These are phyloP conservation scores for Xanthostigma xanthostigma DNA, from an alignment of 2,888 invertebrate species.

Conservation along the genomic window DNA sequence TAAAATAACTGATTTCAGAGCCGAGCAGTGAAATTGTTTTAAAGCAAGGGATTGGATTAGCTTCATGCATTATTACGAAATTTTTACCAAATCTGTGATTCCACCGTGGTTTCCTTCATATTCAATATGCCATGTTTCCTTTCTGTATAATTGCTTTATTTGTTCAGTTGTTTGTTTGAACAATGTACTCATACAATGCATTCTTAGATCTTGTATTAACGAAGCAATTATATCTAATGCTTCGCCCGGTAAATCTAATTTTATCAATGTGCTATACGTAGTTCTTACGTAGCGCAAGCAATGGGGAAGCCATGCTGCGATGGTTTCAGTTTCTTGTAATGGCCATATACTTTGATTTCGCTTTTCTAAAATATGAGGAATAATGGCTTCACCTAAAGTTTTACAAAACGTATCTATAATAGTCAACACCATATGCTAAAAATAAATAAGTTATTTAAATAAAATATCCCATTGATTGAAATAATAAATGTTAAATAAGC, in stretches of 20 bases:
- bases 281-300: constrained; percentile 68
- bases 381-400: constrained; percentile 55
- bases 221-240: constrained; percentile 72
- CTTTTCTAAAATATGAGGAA: constrained; percentile 45
- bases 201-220: constrained; percentile 72
- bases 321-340: constrained; percentile 37
- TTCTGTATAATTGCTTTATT: constrained; percentile 50
- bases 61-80: neutral
- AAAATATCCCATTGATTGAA: neutral
- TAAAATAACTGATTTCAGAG: too few relatives aligned
- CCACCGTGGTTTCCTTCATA: constrained; percentile 73
- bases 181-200: constrained; percentile 72
- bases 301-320: constrained; percentile 57
- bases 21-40: too few relatives aligned
- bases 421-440: constrained; percentile 61
- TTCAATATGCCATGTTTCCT: constrained; percentile 78
- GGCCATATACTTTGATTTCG: constrained; percentile 32
- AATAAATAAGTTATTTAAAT: constrained; percentile 7
- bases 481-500: constrained; percentile 1
- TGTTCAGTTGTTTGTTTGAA: constrained; percentile 73
- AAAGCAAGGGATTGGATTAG: too few relatives aligned
- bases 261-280: constrained; percentile 65
- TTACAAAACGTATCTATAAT: constrained; percentile 60
- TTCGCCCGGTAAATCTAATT: constrained; percentile 76
- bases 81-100: constrained; percentile 60